Conservation (phyloP, 2,888 invertebrate genomes). For the Eulithis prunata region DNA sequence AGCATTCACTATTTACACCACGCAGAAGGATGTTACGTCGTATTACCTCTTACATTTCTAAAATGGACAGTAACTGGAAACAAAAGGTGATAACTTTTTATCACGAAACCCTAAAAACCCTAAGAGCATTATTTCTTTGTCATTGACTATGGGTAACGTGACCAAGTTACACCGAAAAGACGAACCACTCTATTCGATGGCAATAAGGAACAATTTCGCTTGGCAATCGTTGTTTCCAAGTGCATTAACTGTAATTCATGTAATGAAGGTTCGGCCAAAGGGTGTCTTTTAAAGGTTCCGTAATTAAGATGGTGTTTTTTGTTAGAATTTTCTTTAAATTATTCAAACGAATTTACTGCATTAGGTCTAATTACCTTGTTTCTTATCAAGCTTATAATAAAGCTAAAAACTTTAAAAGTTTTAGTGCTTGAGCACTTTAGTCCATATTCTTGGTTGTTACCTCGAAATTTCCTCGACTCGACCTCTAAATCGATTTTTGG, state of each 20-base stretch:
- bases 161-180: constrained; percentile 43
- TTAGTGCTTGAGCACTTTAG: no score
- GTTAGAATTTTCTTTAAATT: constrained; percentile 48
- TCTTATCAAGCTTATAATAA: constrained; percentile 26
- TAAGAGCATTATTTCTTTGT: constrained; percentile 59
- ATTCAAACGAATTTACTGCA: constrained; percentile 31
- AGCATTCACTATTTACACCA: no score
- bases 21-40: neutral
- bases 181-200: constrained; percentile 22
- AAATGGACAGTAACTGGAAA: neutral
- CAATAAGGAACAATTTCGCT: constrained; percentile 42
- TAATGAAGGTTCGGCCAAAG: constrained; percentile 72
- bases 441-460: no score
- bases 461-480: no score
- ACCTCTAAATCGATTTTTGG: no score
- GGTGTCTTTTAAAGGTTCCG: constrained; percentile 63
- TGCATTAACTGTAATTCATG: constrained; percentile 60
- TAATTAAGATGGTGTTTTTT: constrained; percentile 65
- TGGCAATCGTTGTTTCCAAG: constrained; percentile 28
- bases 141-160: constrained; percentile 40
- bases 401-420: no score
- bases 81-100: constrained; percentile 3
- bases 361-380: constrained; percentile 28
- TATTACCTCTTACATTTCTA: neutral
- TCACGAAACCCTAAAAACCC: constrained; percentile 29